Conservation (phyloP, 35 echinoderm and acorn worm genomes). For the Chiridota heheva region DNA sequence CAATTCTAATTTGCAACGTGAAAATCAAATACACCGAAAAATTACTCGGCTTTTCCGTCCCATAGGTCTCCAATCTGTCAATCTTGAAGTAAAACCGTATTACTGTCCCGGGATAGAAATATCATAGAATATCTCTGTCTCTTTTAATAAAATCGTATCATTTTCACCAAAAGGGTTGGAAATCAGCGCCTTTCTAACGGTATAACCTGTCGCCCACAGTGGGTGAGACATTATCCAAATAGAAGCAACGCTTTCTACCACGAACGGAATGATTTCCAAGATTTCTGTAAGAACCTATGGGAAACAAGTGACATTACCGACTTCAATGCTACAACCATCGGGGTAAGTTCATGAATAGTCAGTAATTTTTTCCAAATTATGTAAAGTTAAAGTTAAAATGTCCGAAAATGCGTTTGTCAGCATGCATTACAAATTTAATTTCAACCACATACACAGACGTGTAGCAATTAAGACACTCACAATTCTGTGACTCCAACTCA, state of each 20-base stretch:
- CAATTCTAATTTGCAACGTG: too few relatives aligned
- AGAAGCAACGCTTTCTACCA: conserved; percentile 24
- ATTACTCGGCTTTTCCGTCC: too few relatives aligned
- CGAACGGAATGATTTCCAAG: conserved; percentile 62
- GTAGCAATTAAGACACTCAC: background rate
- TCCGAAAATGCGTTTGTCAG: background rate
- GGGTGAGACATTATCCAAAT: conserved; percentile 35
- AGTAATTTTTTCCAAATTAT: background rate
- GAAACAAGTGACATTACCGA: conserved; percentile 41
- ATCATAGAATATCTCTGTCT: too few relatives aligned
- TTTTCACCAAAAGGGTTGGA: conserved; percentile 77
- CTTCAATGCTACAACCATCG: conserved; percentile 24
- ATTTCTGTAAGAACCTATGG: conserved; percentile 65
- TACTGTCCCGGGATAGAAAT: too few relatives aligned
- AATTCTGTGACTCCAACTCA: too few relatives aligned
- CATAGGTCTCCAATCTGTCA: too few relatives aligned
- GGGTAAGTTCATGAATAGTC: conserved; percentile 11
- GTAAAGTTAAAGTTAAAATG: background rate
- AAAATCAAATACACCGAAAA: too few relatives aligned
- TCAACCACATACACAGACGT: background rate
- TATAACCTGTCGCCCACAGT: conserved; percentile 72
- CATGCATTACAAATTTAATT: background rate
- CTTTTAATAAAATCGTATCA: too few relatives aligned
- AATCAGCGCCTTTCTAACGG: conserved; percentile 68
- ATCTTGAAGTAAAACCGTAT: too few relatives aligned